A percentile compares a stretch with the other conserved stretches of the same genome.
Evolutionary conservation across 2,797 vertebrate species (phyloP).

Genomic region (Chrosomus eos): DNA sequence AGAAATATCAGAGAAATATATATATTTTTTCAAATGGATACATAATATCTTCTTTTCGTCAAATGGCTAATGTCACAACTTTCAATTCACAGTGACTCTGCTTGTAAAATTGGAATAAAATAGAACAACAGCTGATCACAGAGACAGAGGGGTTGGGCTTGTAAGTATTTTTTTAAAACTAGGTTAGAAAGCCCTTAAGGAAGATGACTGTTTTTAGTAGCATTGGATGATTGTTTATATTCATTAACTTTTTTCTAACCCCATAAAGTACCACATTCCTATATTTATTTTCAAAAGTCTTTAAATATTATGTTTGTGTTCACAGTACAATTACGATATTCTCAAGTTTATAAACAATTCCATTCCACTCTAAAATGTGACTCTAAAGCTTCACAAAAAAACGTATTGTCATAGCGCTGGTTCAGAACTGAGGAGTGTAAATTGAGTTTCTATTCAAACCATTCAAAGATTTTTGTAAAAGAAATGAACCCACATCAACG

Average conservation of each 20-base stretch:
- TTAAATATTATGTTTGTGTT: not conserved
- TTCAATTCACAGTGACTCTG: conserved; percentile 12
- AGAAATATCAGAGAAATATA: not conserved
- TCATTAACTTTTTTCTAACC: not conserved
- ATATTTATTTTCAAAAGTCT: not conserved
- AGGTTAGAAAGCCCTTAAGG: not conserved
- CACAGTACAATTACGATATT: not conserved
- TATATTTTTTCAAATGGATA: not conserved
- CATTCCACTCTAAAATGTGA: not conserved
- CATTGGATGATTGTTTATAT: not conserved
- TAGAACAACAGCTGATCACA: conserved; percentile 12
- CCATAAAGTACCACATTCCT: not conserved
- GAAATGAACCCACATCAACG: conserved; percentile 7
- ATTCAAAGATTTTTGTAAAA: conserved; percentile 12
- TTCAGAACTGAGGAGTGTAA: not conserved
- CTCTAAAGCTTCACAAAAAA: not conserved
- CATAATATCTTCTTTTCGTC: not conserved
- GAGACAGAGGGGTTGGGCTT: not conserved
- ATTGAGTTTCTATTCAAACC: conserved; percentile 7
- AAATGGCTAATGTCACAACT: not conserved
- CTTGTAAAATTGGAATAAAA: not conserved
- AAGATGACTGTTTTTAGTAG: not conserved
- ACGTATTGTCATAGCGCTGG: not conserved
- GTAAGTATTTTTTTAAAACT: conserved; percentile 3
- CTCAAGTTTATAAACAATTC: not conserved